phyloP scores from a whole-genome alignment of 2,888 invertebrate species.

The Apantesis nais region DNA sequence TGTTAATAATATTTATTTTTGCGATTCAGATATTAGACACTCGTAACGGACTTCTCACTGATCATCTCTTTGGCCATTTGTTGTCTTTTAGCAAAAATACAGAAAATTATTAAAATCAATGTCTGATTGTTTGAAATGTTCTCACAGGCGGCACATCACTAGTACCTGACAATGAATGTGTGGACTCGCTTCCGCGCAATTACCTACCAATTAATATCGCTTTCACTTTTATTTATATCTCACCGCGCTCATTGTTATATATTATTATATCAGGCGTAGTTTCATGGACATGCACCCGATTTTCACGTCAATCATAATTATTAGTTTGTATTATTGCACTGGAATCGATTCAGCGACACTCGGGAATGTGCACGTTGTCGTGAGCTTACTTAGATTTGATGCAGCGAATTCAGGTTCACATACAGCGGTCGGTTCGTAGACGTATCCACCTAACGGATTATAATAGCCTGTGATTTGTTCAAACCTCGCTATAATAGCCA shows the following conservation, averaged over 20 bases:
- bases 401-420: neutral
- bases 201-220: constrained; percentile 68
- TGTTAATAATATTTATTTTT: no score
- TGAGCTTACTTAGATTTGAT: neutral
- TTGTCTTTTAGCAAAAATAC: neutral
- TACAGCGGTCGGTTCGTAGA: neutral
- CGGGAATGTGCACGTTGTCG: neutral
- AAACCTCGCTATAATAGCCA: neutral
- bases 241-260: constrained; percentile 28
- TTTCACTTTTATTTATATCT: constrained; percentile 49
- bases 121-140: neutral
- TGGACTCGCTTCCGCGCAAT: constrained; percentile 50
- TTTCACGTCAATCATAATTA: constrained; percentile 29
- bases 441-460: neutral
- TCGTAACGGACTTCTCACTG: neutral
- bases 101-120: neutral
- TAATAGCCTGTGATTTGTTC: constrained; percentile 1
- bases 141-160: constrained; percentile 24
- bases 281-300: neutral
- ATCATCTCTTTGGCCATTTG: neutral
- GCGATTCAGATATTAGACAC: no score
- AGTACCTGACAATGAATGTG: constrained; percentile 51
- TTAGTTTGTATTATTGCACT: constrained; percentile 6
- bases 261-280: constrained; percentile 10
- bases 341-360: neutral